phyloP scores from a whole-genome alignment of 2,888 invertebrate genomes.

The Microctonus aethiopoides region DNA sequence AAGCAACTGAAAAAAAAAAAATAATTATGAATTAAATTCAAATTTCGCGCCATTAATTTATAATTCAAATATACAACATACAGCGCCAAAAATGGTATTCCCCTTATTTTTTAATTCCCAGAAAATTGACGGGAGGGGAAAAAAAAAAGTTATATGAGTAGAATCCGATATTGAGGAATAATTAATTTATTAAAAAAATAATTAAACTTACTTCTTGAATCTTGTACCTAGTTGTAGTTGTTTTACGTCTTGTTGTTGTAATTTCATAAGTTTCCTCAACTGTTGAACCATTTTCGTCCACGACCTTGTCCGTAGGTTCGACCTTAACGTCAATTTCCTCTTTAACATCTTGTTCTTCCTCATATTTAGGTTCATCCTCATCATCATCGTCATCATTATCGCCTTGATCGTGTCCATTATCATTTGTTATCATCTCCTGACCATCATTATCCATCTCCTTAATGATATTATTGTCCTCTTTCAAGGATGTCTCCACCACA shows the following conservation, averaged over 20 bases:
- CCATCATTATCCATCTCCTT: slow-evolving; percentile 32
- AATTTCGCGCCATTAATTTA: slow-evolving; percentile 16
- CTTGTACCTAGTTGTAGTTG: slow-evolving; percentile 62
- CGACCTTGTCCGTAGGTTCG: slow-evolving; percentile 44
- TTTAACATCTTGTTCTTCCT: slow-evolving; percentile 27
- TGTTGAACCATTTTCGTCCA: slow-evolving; percentile 57
- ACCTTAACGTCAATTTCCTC: slow-evolving; percentile 32
- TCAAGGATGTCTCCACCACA: slow-evolving; percentile 59
- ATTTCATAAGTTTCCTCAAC: slow-evolving; percentile 64
- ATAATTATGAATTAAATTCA: not conserved
- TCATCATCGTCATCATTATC: slow-evolving; percentile 34
- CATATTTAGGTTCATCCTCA: slow-evolving; percentile 11
- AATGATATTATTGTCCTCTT: slow-evolving; percentile 38
- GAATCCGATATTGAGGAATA: not conserved
- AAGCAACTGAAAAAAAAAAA: not conserved
- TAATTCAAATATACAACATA: not conserved
- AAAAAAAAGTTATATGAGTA: not conserved
- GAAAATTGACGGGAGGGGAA: not conserved
- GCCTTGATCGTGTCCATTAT: slow-evolving; percentile 30
- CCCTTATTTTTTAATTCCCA: not conserved
- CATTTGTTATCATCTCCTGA: slow-evolving; percentile 29
- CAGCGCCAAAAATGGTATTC: not conserved
- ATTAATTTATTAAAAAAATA: not conserved
- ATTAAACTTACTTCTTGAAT: slow-evolving; percentile 62
- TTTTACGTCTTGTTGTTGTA: slow-evolving; percentile 64